Base-by-base conservation (phyloP, 2,888 invertebrate species). In the Coenonympha glycerion region DNA sequence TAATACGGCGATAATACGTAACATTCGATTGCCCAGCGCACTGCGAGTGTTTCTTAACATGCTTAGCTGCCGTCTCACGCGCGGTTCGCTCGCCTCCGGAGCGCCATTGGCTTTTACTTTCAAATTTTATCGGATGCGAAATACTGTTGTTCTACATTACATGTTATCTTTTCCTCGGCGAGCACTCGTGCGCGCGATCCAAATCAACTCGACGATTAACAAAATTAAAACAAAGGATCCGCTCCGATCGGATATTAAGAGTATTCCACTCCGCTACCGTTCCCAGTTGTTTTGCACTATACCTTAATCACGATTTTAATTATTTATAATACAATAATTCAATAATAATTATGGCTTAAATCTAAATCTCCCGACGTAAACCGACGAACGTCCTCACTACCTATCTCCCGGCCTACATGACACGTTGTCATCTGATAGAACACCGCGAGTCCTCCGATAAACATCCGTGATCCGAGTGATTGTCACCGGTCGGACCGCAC, bases 261-360 rank as follows among this genome's bases (percentile, higher is more conserved):
- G 40, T 42, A 34, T 46, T 18, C 31, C 30, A 44, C n/a, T 51
- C 66, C 73, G 81, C 82, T 68, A 74, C 84, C 86, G 86, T 85
- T 84, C 86, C 86, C 86, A 86, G 81, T 79, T 74, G 71, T 76
- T 83, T 86, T 86, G 85, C 84, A 86, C 86, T 86, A 85, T 81
- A 69, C 70, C 79, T 82, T 86, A 86, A 73, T 71, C 68, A 69
- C 73, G 70, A 72, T 71, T 71, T 53, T 47, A 57, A 49, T 61
- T 63, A 63, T 78, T 75, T 82, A 83, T 69, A 77, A 65, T 84
- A 81, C 74, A 80, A 78, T 83, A 80, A 78, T 76, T 76, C 81
- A 83, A 81, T 80, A 73, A 78, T 79, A 79, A 74, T 76, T 76
- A 78, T 73, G 66, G 59, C 84, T 84, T 85, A 85, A 53, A 71